Base-by-base conservation (phyloP, 35 echinoderm and acorn worm genomes). In the Apostichopus japonicus region DNA sequence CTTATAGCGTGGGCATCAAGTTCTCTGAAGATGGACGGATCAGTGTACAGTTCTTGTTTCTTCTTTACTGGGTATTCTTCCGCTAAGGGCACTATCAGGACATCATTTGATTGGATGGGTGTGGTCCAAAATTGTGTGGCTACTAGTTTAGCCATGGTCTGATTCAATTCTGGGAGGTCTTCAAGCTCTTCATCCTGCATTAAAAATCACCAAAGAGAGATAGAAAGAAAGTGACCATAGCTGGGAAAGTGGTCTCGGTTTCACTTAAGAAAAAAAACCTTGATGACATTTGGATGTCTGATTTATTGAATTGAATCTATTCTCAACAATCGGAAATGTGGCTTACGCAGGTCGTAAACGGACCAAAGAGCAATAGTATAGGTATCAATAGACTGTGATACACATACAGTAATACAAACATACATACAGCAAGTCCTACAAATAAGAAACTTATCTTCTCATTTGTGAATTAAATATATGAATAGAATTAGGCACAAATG, bases 41-140 rank as follows among this genome's bases (percentile, higher is more conserved):
- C 95, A 4, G 97, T 99, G 90, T 96, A 99, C 2, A 99, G 92
- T 55, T 99, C 93, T 15, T 63, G 78, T 92, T 99, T 99, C 53
- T 92, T 96, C 86, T 94, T 94, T 0, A 96, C 92, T n/a, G 97
- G 97, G 65, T 96, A 99, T 80, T 99, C 97, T 27, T 99, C 95
- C 87, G 70, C 54, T 4, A 99, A 81, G 78, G 97, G 97, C 4
- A 99, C 90, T 25, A 99, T 93, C 8, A 95, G 87, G 1, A 99
- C 57, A 67, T 92, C 93, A 11, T 79, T 88, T 5, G 97, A 99
- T 54, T 99, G 97, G 54, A 96, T 92, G 0, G 97, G 97, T 14
- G 97, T 99, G 58, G 97, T 99, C 97, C 97, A 99, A 0, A 99
- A 84, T 54, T 90, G 81, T 24, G 95, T 99, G 79, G 93, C 79